Percentiles rank a stretch among this genome's conserved stretches.
phyloP scores from a whole-genome alignment of 1,140 invertebrate species.

The Nymphalis io region DNA sequence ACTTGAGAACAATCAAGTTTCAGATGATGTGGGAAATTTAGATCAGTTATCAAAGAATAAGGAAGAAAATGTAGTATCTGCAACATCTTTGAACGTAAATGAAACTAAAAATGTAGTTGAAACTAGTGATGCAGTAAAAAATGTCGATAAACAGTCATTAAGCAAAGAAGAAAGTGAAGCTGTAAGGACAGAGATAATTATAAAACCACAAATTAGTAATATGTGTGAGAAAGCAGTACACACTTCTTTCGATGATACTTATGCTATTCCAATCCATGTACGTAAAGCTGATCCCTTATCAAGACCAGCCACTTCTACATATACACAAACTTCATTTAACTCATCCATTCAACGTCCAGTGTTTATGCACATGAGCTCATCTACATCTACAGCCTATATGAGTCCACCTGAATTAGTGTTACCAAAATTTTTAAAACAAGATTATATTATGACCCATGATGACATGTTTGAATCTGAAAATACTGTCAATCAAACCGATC shows the following conservation, averaged over 20 bases:
- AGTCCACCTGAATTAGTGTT: constrained; percentile 74
- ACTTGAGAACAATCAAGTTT: background rate
- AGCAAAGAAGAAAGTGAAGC: constrained; percentile 14
- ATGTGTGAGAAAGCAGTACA: constrained; percentile 48
- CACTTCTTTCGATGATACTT: constrained; percentile 50
- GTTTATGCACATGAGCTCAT: constrained; percentile 73
- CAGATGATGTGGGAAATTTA: background rate
- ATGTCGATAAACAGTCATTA: background rate
- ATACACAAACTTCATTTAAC: constrained; percentile 64
- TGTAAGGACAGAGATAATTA: constrained; percentile 11
- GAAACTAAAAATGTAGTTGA: background rate
- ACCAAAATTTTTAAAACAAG: constrained; percentile 59
- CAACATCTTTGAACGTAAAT: background rate
- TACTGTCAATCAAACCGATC: constrained; percentile 22
- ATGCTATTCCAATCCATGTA: constrained; percentile 37
- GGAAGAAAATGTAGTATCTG: background rate
- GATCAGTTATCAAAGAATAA: constrained; percentile 1
- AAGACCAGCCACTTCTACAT: constrained; percentile 58
- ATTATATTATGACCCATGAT: constrained; percentile 39
- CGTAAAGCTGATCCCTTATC: constrained; percentile 42
- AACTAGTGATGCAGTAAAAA: background rate
- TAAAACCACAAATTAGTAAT: constrained; percentile 14
- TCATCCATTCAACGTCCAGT: constrained; percentile 58
- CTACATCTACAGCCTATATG: constrained; percentile 77
- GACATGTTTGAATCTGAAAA: constrained; percentile 43